A percentile compares a stretch with the other conserved stretches of the same genome.
These are phyloP conservation scores for Microtus oregoni DNA, from an alignment of 2,113 vertebrate species.

Conservation along the genomic window DNA sequence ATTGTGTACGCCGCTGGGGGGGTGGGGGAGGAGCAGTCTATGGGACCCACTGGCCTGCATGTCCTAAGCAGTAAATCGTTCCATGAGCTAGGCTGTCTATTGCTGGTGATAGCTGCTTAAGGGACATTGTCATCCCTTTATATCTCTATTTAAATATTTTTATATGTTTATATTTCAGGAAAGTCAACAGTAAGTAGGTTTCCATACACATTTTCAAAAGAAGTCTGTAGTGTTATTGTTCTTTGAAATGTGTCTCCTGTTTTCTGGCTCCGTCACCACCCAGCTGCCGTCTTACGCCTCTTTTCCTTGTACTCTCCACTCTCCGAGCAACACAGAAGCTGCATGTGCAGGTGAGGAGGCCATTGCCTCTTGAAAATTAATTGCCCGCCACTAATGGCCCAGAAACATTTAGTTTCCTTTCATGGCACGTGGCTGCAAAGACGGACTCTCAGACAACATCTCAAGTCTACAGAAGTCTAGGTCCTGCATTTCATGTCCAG, in stretches of 20 bases:
- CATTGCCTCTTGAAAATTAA: background rate
- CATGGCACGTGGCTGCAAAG: background rate
- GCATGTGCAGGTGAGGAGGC: background rate
- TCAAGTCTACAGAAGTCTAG: background rate
- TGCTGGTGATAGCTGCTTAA: background rate
- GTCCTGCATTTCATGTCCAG: background rate
- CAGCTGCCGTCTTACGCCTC: background rate
- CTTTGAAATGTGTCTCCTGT: background rate
- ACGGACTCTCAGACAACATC: background rate
- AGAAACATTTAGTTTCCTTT: background rate
- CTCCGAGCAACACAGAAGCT: background rate
- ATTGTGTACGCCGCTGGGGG: background rate
- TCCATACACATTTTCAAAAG: background rate
- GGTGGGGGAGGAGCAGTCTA: background rate
- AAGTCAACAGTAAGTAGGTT: background rate
- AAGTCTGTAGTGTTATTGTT: background rate
- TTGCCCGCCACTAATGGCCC: background rate
- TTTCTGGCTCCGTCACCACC: background rate
- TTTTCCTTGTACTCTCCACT: background rate
- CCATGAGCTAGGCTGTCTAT: background rate
- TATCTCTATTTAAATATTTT: background rate
- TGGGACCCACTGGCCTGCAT: background rate
- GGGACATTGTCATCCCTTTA: background rate
- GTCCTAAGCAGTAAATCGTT: background rate
- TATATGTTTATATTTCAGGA: background rate